These are phyloP conservation scores for Cabera pusaria DNA, from an alignment of 2,888 invertebrate genomes.

Conservation along the genomic window DNA sequence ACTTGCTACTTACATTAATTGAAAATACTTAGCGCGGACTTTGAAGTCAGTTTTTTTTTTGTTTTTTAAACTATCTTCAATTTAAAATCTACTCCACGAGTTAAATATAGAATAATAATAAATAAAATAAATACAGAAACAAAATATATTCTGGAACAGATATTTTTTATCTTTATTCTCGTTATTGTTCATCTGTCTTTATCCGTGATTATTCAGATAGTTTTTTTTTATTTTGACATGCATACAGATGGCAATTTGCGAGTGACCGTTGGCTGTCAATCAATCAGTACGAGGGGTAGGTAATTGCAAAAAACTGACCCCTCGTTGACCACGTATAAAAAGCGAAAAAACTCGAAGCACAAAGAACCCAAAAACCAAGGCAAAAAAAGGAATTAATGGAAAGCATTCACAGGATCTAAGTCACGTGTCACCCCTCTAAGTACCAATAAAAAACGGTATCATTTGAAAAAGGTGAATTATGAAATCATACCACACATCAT, in stretches of 20 bases:
- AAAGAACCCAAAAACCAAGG: slow-evolving; percentile 57
- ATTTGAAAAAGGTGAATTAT: slow-evolving; percentile 37
- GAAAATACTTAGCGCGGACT: no score
- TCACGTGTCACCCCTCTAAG: slow-evolving; percentile 57
- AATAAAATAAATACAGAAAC: no score
- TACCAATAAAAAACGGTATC: slow-evolving; percentile 45
- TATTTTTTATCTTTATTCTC: no score
- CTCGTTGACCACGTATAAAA: slow-evolving; percentile 76
- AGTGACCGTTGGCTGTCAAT: slow-evolving; percentile 79
- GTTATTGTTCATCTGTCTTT: no score
- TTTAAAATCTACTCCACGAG: no score
- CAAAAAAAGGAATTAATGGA: slow-evolving; percentile 66
- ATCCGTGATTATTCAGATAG: no score
- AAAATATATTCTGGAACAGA: no score
- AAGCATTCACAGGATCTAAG: slow-evolving; percentile 51
- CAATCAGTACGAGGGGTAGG: slow-evolving; percentile 60
- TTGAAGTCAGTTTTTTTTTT: no score
- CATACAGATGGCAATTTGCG: slow-evolving; percentile 62
- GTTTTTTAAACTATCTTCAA: no score
- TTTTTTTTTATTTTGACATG: slow-evolving; percentile 43
- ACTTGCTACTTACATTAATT: no score
- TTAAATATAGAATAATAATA: no score
- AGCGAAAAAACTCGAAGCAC: slow-evolving; percentile 48
- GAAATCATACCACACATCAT: no score
- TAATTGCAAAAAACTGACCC: slow-evolving; percentile 74